Percentiles rank a stretch among this genome's conserved stretches.
Conservation (phyloP, 2,888 invertebrate genomes). For the Copidosoma aretas region DNA sequence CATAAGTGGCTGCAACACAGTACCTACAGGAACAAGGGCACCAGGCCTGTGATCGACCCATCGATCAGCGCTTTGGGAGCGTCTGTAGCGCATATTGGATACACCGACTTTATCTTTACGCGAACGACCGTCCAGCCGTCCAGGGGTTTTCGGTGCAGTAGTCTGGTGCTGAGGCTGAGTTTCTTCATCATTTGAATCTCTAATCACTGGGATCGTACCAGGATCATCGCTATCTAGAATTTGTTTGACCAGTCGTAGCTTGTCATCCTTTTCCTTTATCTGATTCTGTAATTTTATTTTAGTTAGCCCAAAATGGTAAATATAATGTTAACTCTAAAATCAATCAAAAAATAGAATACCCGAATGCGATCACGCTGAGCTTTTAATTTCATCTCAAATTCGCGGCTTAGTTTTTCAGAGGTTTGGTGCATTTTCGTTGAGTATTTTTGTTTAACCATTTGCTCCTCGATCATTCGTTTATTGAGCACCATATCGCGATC, state of each 20-base stretch:
- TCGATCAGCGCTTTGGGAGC: conserved; percentile 80
- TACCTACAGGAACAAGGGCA: conserved; percentile 82
- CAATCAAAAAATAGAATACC: conserved; percentile 50
- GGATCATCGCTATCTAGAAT: conserved; percentile 66
- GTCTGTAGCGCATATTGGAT: conserved; percentile 75
- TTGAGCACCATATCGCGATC: conserved; percentile 64
- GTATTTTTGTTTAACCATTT: conserved; percentile 63
- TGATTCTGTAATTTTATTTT: conserved; percentile 55
- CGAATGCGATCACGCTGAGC: conserved; percentile 68
- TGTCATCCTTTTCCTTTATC: conserved; percentile 70
- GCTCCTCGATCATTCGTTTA: conserved; percentile 65
- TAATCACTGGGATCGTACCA: conserved; percentile 42
- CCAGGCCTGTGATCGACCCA: conserved; percentile 92
- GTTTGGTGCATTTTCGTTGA: conserved; percentile 70
- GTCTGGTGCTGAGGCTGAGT: conserved; percentile 21
- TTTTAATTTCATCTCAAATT: conserved; percentile 70
- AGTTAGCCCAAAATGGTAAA: neutral
- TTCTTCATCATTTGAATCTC: conserved; percentile 24
- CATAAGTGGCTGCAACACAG: conserved; percentile 86
- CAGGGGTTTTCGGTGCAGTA: conserved; percentile 42
- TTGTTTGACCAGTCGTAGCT: conserved; percentile 68
- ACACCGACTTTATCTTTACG: conserved; percentile 70
- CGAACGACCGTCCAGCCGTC: conserved; percentile 48
- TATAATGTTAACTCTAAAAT: too few species aligned
- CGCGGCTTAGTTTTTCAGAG: conserved; percentile 77